Evolutionary conservation across 2,888 invertebrate species (phyloP).

Genomic region (Anthophora plumipes): DNA sequence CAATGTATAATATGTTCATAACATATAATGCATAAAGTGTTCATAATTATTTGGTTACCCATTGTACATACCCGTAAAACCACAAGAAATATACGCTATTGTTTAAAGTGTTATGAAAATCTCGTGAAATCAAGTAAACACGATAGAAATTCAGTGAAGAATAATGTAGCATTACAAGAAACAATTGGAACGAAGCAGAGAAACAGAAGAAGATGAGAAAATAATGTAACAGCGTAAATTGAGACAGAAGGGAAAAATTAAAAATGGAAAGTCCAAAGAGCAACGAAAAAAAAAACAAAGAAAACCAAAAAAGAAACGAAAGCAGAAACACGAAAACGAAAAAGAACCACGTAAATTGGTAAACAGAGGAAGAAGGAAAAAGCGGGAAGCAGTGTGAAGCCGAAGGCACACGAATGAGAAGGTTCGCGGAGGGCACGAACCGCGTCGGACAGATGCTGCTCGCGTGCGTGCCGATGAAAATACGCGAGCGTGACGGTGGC

Average conservation of each 20-base stretch:
- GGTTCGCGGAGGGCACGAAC: background rate
- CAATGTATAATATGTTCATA: no score
- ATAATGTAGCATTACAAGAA: no score
- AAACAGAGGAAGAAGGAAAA: background rate
- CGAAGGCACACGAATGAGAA: background rate
- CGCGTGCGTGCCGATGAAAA: conserved; percentile 63
- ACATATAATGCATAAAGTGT: no score
- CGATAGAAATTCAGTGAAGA: no score
- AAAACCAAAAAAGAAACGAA: background rate
- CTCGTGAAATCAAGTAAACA: no score
- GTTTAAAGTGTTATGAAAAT: no score
- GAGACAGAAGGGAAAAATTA: no score
- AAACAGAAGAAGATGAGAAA: background rate
- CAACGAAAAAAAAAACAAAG: no score
- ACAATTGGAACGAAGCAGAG: background rate
- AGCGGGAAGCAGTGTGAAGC: background rate
- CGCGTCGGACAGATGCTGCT: conserved; percentile 47
- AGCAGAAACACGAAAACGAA: background rate
- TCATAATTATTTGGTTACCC: no score
- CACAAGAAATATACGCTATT: no score
- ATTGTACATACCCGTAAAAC: no score
- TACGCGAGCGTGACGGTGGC: conserved; percentile 58
- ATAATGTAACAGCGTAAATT: background rate
- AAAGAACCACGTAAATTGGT: background rate
- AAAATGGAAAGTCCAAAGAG: no score